Evolutionary conservation across 2,888 invertebrate species (phyloP), one percentile per base, ranked within the genome.

Genomic region (Bombyx huttoni): DNA sequence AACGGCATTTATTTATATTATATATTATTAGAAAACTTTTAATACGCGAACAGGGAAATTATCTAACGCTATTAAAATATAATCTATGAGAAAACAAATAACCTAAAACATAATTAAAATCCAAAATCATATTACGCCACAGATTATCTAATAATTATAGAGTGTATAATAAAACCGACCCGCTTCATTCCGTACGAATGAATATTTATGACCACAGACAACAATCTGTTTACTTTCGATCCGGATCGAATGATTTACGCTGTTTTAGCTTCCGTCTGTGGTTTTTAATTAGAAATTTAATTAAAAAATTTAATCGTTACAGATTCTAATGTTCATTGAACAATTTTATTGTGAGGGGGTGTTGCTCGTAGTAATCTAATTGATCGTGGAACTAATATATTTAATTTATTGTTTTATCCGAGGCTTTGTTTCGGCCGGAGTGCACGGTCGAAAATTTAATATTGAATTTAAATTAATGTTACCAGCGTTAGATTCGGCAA

Each of bases 281-380:
- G 24, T 24, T 55, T 13, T 34, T 47, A 47, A 51, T 51, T 51
- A 48, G 49, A 49, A 49, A 46, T 47, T 49, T 52, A 51, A 55
- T 56, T 58, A 57, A 57, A 59, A 55, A 59, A 52, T 8, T 53
- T 59, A 59, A 61, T 58, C 52, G 59, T 47, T 51, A 48, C 33
- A 47, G 51, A 56, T 54, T 52, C 52, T 52, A 53, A 57, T 56
- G 49, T 40, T 40, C 2, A 40, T 40, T 40, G 40, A 40, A 40
- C 12, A 40, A 3, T 24, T 24, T 24, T 24, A 24, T 24, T 24
- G 24, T 24, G 24, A 24, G 24, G 40, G 40, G 40, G 40, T 40
- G 40, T 40, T 40, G 9, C 40, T 3, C 6, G 40, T 40, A 40
- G n/a, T n/a, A n/a, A n/a, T n/a, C n/a, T n/a, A n/a, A n/a, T 40